Evolutionary conservation across 2,797 vertebrate species (phyloP), one percentile per base, ranked within the genome.

Genomic region (Aplochiton taeniatus): DNA sequence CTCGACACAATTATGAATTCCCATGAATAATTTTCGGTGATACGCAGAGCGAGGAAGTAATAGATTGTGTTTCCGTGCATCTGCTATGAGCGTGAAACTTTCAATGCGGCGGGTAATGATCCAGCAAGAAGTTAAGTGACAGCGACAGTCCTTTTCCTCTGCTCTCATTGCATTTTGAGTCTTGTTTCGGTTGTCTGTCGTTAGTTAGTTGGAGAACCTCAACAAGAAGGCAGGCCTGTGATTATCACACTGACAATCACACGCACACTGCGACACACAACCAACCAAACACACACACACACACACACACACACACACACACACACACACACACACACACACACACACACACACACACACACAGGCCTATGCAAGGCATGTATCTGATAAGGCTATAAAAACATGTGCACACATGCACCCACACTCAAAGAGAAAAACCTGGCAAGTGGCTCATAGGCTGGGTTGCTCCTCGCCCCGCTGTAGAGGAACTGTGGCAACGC

Each of bases 401-500:
- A n/a, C n/a, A n/a, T n/a, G n/a, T 11, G 50, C 6, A 17, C 9
- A 14, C 60, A 68, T 9, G n/a, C 58, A 59, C 44, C 6, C 43
- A 59, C 57, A 19, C 11, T 87, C 85, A 88, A 88, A 88, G 67
- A 88, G 67, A 72, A 18, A 75, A 79, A 84, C 77, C 79, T 84
- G 71, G 70, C 76, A 81, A 70, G 53, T 11, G 12, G 10, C 83
- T 84, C 67, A 77, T 68, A 84, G 65, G 72, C 61, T 73, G 72
- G 70, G 76, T 70, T 72, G 60, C 56, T 50, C 11, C 62, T 55
- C 48, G 54, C 61, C 58, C 48, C 9, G 69, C 55, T 53, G 49
- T 72, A 84, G 76, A 65, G 49, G 63, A 75, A 17, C 48, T 63
- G 20, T 67, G 57, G 46, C 67, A 52, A 67, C 59, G 45, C 69